phyloP scores from a whole-genome alignment of 2,113 vertebrate genomes.

The Cariama cristata region DNA sequence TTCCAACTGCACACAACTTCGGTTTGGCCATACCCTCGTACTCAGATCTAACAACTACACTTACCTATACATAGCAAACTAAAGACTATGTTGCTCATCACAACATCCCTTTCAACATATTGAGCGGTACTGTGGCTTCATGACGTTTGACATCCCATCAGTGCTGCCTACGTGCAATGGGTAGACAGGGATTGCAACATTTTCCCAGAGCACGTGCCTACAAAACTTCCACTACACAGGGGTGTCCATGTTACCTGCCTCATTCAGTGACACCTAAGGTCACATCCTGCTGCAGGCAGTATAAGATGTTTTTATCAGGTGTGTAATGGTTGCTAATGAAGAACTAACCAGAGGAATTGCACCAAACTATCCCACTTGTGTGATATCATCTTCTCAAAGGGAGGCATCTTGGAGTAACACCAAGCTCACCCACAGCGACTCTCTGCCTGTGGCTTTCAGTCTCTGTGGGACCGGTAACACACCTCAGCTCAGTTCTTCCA shows the following conservation, averaged over 20 bases:
- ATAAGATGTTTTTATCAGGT: constrained; percentile 15
- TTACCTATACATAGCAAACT: not conserved
- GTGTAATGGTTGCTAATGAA: constrained; percentile 51
- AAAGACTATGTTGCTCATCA: not conserved
- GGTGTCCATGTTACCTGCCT: not conserved
- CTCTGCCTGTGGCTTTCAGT: not conserved
- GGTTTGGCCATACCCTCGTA: not conserved
- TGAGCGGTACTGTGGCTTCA: not conserved
- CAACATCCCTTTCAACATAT: not conserved
- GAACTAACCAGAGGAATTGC: constrained; percentile 50
- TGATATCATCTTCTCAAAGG: constrained; percentile 34
- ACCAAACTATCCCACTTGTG: not conserved
- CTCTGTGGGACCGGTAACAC: not conserved
- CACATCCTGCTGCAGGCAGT: constrained; percentile 30
- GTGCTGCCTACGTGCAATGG: not conserved
- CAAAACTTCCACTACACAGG: not conserved
- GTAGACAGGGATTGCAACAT: not conserved
- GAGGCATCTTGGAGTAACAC: not conserved
- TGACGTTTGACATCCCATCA: not conserved
- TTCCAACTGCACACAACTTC: not conserved
- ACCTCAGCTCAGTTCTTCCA: not conserved
- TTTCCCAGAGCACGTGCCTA: not conserved
- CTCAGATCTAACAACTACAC: not conserved
- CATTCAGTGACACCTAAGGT: not conserved
- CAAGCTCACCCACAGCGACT: not conserved